Percentiles rank a stretch among this genome's conserved stretches.
These are phyloP conservation scores for Acrocephalus scirpaceus DNA, from an alignment of 2,797 vertebrate species.

Conservation along the genomic window DNA sequence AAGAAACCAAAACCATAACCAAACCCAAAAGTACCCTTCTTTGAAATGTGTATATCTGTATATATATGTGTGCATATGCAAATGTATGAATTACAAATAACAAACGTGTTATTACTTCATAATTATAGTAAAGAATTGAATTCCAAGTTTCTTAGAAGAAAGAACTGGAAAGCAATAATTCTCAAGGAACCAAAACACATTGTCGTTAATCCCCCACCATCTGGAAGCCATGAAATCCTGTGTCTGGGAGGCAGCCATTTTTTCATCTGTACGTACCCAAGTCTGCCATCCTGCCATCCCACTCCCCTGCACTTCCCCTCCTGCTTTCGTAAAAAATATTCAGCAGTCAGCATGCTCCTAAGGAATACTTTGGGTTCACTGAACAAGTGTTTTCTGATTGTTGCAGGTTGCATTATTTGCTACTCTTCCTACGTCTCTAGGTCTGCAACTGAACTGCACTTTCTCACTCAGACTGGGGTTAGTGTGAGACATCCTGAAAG, in stretches of 20 bases:
- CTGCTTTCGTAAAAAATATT: background rate
- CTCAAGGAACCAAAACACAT: background rate
- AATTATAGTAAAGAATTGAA: background rate
- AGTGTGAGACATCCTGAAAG: accelerated
- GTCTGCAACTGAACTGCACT: background rate
- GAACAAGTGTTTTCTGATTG: background rate
- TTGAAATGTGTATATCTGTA: background rate
- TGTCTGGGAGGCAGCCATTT: background rate
- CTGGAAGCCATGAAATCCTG: background rate
- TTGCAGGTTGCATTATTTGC: background rate
- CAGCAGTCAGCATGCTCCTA: background rate
- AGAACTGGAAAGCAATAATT: background rate
- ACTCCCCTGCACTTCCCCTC: background rate
- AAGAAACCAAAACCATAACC: background rate
- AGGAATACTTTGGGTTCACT: background rate
- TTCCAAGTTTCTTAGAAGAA: background rate
- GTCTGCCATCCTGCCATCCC: background rate
- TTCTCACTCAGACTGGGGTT: background rate
- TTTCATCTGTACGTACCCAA: background rate
- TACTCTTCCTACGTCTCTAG: background rate
- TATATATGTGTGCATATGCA: accelerated
- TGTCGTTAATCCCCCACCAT: background rate
- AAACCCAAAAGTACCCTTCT: background rate
- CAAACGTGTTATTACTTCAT: background rate
- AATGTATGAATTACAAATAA: background rate